phyloP scores from a whole-genome alignment of 2,113 vertebrate species.

The Eudyptes chrysolophus region DNA sequence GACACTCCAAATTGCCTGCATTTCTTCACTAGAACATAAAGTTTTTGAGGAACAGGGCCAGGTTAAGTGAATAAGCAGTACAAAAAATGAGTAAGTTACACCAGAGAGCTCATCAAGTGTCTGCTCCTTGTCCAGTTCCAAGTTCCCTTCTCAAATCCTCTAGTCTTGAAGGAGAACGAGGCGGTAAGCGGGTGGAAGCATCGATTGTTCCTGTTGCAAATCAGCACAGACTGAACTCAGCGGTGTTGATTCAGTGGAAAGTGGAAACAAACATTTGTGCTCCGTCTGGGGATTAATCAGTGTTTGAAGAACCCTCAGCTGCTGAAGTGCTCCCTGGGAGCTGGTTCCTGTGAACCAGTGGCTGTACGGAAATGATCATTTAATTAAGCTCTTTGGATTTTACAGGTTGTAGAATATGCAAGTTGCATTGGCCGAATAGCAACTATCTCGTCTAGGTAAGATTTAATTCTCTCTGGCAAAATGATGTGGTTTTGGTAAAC shows the following conservation, averaged over 20 bases:
- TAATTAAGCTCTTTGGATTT: not conserved
- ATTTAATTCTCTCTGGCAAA: not conserved
- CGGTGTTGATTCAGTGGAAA: not conserved
- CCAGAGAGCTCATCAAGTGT: not conserved
- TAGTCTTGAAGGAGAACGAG: not conserved
- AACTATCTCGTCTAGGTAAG: constrained; percentile 77
- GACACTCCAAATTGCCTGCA: not conserved
- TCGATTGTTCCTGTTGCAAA: not conserved
- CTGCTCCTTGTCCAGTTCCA: not conserved
- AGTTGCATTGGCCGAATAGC: constrained; percentile 51
- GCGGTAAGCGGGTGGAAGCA: not conserved
- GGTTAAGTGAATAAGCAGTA: not conserved
- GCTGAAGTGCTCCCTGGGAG: not conserved
- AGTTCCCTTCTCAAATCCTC: not conserved
- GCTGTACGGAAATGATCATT: fast-evolving
- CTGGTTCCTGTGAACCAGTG: not conserved
- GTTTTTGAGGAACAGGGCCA: not conserved
- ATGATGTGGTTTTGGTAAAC: not conserved
- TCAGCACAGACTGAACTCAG: not conserved
- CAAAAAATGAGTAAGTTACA: not conserved
- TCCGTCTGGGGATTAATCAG: not conserved
- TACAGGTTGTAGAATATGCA: constrained; percentile 70
- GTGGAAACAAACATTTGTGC: not conserved
- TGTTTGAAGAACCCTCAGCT: not conserved
- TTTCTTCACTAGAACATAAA: not conserved